Evolutionary conservation across 2,888 invertebrate genomes (phyloP), one percentile per base, ranked within the genome.

Genomic region (Eubasilissa splendida): DNA sequence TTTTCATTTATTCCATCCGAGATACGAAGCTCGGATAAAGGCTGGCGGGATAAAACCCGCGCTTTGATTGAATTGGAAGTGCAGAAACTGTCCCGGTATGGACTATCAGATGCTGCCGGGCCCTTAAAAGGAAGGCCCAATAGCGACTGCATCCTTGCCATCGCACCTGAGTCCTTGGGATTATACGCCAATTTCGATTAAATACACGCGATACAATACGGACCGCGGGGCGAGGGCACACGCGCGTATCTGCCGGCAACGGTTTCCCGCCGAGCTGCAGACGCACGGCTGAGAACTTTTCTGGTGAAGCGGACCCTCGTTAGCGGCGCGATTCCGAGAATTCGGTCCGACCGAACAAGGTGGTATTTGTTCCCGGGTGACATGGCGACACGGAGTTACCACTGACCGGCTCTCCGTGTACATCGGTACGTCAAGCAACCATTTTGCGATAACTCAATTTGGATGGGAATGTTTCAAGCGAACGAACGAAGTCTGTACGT

Each of bases 151-250:
- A 12, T 66, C 80, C 65, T 80, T 70, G 71, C 77, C 77, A 73
- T 80, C 77, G 76, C 80, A 71, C 76, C 80, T 50, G 76, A 76
- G 82, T 73, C 82, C 82, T 82, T 82, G 79, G 73, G 79, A 79
- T 79, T 79, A 79, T 81, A 59, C 75, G 79, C 59, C 81, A 60
- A 81, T 82, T 81, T 63, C 76, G 59, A 78, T 71, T 66, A 31
- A 63, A 33, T 68, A 50, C 42, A 8, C 68, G 42, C 68, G 14
- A 66, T 66, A 52, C 68, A 68, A 68, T 68, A 52, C 12, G 52
- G n/a, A 50, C 68, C 50, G 50, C 66, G 33, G 42, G 42, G 11
- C 63, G 60, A 60, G n/a, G 14, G 60, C 60, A 22, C 60, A 22
- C 60, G 63, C 50, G 68, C 14, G 42, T 68, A 52, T 50, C 52